Evolutionary conservation across 2,113 vertebrate species (phyloP), one percentile per base, ranked within the genome.

Genomic region (Probosciger aterrimus): DNA sequence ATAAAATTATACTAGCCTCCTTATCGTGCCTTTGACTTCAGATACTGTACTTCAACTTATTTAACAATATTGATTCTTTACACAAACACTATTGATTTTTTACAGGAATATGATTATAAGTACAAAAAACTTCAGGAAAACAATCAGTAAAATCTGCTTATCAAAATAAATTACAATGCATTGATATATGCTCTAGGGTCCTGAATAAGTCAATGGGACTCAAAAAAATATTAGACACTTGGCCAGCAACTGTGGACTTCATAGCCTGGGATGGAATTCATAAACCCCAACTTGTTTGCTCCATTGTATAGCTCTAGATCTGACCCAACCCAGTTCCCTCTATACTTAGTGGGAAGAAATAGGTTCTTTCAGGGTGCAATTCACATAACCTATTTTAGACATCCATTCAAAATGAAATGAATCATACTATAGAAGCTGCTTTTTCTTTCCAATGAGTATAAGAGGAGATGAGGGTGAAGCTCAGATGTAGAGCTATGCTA

Each of bases 1-100:
- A 96, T 65, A 95, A 92, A 94, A 95, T 96, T 88, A 93, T 44
- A 91, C 60, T 74, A 95, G 96, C 64, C 53, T 95, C 69, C 88
- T 95, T 78, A 70, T 64, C 1, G 3, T 82, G 35, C 43, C 65
- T 92, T 90, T 82, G 83, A 92, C 73, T 96, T 88, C 83, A 96
- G 68, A 94, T 28, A 80, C 67, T 76, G 44, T 57, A 82, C 67
- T 91, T 96, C 60, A 90, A 82, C 24, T 96, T 92, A 87, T 70
- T 80, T 89, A 47, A 78, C 59, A 60, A 55, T 39, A 92, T 5
- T 82, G 92, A 89, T 70, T 85, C 95, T 89, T 95, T 86, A 94
- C 82, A 95, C 52, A 59, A 95, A 77, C 7, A 25, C 30, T 67
- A 93, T 64, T 64, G 81, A 86, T 87, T 96, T 88, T 65, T 69